phyloP scores from a whole-genome alignment of 2,797 vertebrate genomes.

The Leuciscus waleckii region DNA sequence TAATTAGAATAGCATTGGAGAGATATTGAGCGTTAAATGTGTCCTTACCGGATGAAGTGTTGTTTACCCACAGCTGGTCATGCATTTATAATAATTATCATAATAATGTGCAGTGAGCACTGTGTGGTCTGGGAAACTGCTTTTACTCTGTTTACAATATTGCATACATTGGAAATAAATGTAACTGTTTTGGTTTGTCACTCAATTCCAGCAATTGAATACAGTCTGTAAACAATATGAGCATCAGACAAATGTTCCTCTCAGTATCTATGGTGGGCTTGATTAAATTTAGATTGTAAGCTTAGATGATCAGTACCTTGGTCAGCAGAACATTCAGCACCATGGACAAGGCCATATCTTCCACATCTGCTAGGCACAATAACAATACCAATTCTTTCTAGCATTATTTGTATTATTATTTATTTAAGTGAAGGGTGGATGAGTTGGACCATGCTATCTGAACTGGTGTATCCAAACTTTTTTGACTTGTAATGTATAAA shows the following conservation, averaged over 20 bases:
- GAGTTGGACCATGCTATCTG: background rate
- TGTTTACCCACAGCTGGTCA: slow-evolving; percentile 55
- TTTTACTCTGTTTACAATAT: background rate
- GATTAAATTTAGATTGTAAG: background rate
- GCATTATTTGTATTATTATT: background rate
- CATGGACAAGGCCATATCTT: background rate
- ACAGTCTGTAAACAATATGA: background rate
- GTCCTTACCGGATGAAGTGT: slow-evolving; percentile 46
- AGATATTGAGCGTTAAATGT: slow-evolving; percentile 55
- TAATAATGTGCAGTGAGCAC: slow-evolving; percentile 46
- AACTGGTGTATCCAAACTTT: background rate
- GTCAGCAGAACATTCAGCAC: slow-evolving; percentile 12
- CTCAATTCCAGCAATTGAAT: background rate
- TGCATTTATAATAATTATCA: slow-evolving; percentile 60
- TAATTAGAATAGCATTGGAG: slow-evolving; percentile 40
- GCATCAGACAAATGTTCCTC: background rate
- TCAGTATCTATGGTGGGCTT: background rate
- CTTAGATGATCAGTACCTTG: slow-evolving; percentile 16
- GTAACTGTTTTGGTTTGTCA: background rate
- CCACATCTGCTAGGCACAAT: background rate
- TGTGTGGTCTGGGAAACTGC: background rate
- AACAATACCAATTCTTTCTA: background rate
- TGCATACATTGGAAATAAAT: background rate
- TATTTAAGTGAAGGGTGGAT: background rate
- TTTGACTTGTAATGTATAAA: background rate